phyloP scores from a whole-genome alignment of 1,140 invertebrate genomes.

The Leucophenga varia region DNA sequence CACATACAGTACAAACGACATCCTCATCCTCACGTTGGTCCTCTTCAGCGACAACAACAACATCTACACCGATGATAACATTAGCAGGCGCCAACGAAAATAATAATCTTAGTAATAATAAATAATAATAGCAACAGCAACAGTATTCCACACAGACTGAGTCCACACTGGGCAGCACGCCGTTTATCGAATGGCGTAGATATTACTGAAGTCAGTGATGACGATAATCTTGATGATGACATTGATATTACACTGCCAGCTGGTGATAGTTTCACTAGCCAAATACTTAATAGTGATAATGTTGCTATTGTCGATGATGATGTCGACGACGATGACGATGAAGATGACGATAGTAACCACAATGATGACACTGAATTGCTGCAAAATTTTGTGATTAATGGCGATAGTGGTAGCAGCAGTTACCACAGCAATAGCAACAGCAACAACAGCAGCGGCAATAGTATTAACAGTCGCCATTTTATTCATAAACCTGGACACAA shows the following conservation, averaged over 20 bases:
- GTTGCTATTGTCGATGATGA: constrained; percentile 23
- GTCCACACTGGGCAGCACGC: constrained; percentile 2
- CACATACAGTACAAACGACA: constrained; percentile 58
- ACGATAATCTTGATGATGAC: constrained; percentile 13
- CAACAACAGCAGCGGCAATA: constrained; percentile 3
- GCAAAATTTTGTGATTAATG: not conserved
- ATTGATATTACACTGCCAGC: too few relatives aligned
- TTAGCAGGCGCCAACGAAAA: not conserved
- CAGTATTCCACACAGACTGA: not conserved
- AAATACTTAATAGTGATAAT: constrained; percentile 6
- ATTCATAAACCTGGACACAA: constrained; percentile 41
- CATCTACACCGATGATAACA: constrained; percentile 10
- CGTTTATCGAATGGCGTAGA: constrained; percentile 36
- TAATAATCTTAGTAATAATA: constrained; percentile 1
- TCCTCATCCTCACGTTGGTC: constrained; percentile 58
- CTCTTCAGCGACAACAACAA: constrained; percentile 36
- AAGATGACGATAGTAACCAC: constrained; percentile 22
- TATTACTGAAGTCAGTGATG: constrained; percentile 42
- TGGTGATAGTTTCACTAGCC: too few relatives aligned
- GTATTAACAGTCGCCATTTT: constrained; percentile 22
- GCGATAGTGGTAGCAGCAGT: constrained; percentile 1
- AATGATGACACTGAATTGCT: not conserved
- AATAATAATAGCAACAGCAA: not conserved
- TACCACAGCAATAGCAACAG: not conserved
- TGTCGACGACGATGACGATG: constrained; percentile 18